Evolutionary conservation across 2,797 vertebrate species (phyloP), one percentile per base, ranked within the genome.

Genomic region (Rhinoraja longicauda): DNA sequence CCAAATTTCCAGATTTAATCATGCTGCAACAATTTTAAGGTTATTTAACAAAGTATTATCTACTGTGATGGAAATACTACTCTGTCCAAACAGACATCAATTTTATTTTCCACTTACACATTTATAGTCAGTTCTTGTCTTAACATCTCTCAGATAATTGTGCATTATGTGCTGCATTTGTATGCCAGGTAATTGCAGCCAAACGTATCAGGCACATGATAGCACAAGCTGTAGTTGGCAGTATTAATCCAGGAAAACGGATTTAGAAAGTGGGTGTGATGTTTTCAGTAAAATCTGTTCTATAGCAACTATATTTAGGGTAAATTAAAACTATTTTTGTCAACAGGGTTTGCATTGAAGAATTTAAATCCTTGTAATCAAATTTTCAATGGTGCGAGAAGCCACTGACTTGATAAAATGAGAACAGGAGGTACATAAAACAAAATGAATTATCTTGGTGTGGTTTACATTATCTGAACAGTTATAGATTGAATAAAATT

Each of bases 121-220:
- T 32, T 84, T 84, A 70, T 26, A 90, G 88, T 70, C 15, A 90
- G 15, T 36, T 32, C 88, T 90, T 72, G 88, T 72, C 88, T 90
- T 36, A 72, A 72, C 64, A 90, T 90, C 67, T 90, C n/a, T 45
- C 67, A 90, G 67, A 67, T 70, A 90, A 90, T 90, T 90, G 6
- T n/a, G 39, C 32, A 39, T 90, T 70, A 39, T 32, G 21, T 45
- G 19, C 64, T 90, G 59, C 15, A 88, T 15, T 90, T 90, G 17
- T 90, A 90, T 24, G 64, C 32, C 86, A 36, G 86, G 15, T 32
- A 53, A 90, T 90, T 21, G 32, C 32, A 72, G 88, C 67, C 62
- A 72, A 70, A 26, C 2, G 10, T 72, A 72, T 39, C 88, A 70
- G 24, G 64, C 88, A 72, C 62, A 72, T 72, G 32, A 90, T 12